A percentile compares a stretch with the other conserved stretches of the same genome.
phyloP scores from a whole-genome alignment of 2,797 vertebrate species.

The Oreortyx pictus region DNA sequence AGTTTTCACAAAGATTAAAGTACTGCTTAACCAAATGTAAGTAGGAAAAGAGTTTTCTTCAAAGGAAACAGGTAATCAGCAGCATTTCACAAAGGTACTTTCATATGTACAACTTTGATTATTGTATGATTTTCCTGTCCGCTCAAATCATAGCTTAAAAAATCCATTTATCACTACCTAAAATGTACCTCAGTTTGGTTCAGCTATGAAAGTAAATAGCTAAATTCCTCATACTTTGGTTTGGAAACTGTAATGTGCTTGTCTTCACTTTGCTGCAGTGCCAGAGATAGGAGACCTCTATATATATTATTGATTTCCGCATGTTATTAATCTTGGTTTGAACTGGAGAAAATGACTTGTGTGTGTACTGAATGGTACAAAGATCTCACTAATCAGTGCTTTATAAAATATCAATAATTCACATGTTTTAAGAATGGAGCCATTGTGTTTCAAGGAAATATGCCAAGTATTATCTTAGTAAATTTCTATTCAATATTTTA shows the following conservation, averaged over 20 bases:
- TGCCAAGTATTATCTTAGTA: not conserved
- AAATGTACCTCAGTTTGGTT: not conserved
- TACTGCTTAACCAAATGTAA: not conserved
- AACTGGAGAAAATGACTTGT: not conserved
- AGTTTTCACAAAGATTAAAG: not conserved
- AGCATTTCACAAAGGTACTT: not conserved
- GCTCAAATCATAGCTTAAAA: not conserved
- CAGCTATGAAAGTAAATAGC: not conserved
- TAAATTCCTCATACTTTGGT: not conserved
- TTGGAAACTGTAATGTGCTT: not conserved
- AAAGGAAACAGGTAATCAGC: not conserved
- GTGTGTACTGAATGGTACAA: not conserved
- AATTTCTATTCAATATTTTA: constrained; percentile 38
- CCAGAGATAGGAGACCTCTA: not conserved
- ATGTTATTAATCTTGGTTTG: not conserved
- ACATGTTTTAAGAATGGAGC: not conserved
- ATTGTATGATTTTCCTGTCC: not conserved
- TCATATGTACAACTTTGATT: not conserved
- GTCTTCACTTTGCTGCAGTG: not conserved
- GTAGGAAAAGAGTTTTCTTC: not conserved
- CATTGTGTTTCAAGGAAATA: constrained; percentile 15
- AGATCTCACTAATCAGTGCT: not conserved
- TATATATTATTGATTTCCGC: not conserved
- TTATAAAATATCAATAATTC: constrained; percentile 40
- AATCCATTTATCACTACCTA: not conserved